Evolutionary conservation across 2,113 vertebrate genomes (phyloP).

Genomic region (Cyprichromis sp.): DNA sequence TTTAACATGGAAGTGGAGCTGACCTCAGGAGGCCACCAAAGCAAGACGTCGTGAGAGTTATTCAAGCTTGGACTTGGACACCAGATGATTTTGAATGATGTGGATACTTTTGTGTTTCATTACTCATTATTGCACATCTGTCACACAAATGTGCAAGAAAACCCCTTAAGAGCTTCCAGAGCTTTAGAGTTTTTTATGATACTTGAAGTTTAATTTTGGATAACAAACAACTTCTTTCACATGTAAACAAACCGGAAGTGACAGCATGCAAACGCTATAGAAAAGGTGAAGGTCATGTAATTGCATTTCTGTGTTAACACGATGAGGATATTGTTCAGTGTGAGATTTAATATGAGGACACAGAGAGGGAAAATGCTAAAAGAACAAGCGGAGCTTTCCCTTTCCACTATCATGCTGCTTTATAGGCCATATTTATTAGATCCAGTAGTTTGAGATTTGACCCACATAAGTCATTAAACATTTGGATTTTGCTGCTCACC

Average conservation of each 20-base stretch:
- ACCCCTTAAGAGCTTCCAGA: background rate
- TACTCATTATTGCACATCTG: background rate
- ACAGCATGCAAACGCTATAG: accelerated
- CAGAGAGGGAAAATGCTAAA: background rate
- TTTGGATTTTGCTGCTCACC: accelerated
- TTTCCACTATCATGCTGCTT: accelerated
- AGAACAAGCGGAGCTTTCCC: background rate
- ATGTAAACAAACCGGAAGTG: background rate
- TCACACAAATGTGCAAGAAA: background rate
- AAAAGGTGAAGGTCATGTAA: background rate
- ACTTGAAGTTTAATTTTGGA: too few relatives aligned
- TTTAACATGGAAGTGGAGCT: background rate
- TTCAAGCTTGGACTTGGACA: background rate
- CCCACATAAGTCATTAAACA: background rate
- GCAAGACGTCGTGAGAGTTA: background rate
- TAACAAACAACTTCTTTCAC: background rate
- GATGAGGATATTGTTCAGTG: background rate
- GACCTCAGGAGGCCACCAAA: too few relatives aligned
- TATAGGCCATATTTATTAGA: background rate
- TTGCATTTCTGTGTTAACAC: background rate
- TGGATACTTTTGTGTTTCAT: background rate
- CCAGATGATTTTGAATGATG: background rate
- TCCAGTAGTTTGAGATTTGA: background rate
- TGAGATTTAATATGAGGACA: background rate
- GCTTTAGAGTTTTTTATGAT: background rate